Base-by-base conservation (phyloP, 2,888 invertebrate genomes). In the Heterodera filipjevi region DNA sequence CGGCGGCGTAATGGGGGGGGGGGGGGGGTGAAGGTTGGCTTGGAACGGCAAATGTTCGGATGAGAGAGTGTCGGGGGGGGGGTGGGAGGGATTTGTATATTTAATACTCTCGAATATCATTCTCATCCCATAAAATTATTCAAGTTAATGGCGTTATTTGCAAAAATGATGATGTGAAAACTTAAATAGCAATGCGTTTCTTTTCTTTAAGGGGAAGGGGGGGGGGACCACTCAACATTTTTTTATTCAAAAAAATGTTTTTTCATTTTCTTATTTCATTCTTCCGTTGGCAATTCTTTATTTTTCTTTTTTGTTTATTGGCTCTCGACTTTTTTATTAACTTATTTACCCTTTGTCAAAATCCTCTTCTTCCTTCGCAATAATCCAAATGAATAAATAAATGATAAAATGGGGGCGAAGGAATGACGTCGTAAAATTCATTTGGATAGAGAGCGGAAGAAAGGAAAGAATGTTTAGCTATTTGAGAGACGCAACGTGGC, bases 61-160 rank as follows among this genome's bases (percentile, higher is more conserved):
- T 27, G 59, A 59, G 59, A 27, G 59, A 59, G 59, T 59, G 59
- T 27, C 59, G 16, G 19, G n/a, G n/a, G n/a, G n/a, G n/a, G n/a
- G 46, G 19, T 8, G 22, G 30, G 66, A 22, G 68, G 68, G 68
- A 68, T 68, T 68, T 68, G 68, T 35, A 68, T 68, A 68, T 68
- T 68, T 33, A 68, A 68, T 10, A 35, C 68, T 59, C 59, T 59
- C 59, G 59, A 59, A 59, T 27, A 59, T 59, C 22, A n/a, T n/a
- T 49, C 49, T 10, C 53, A 6, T 53, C 22, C 6, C 59, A n/a
- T 27, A 59, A 59, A 59, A 27, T n/a, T n/a, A n/a, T n/a, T n/a
- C n/a, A n/a, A n/a, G n/a, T n/a, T n/a, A n/a, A n/a, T n/a, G n/a
- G n/a, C n/a, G n/a, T n/a, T n/a, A n/a, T n/a, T n/a, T n/a, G n/a